A percentile compares a stretch with the other conserved stretches of the same genome.
Conservation (phyloP, 30 jellyfish, hydroid and myxozoan genomes). For the Cassiopea xamachana region DNA sequence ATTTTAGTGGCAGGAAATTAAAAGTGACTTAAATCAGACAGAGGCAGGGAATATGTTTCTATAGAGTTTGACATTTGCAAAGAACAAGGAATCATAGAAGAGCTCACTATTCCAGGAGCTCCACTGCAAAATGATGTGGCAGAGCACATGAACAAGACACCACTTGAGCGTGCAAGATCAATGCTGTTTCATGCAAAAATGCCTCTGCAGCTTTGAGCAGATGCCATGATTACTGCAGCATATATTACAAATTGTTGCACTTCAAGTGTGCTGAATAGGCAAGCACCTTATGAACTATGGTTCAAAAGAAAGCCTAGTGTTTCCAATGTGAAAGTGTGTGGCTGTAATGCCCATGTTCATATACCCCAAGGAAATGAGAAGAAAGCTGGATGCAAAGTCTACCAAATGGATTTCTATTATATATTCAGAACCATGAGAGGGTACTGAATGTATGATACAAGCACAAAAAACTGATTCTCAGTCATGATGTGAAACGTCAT, state of each 20-base stretch:
- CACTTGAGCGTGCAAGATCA: constrained; percentile 48
- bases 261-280: constrained; percentile 30
- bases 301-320: constrained; percentile 38
- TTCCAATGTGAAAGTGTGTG: constrained; percentile 45
- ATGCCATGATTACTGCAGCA: constrained; percentile 47
- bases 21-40: constrained; percentile 39
- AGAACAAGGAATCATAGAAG: constrained; percentile 46
- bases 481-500: constrained; percentile 42
- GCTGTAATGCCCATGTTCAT: constrained; percentile 59
- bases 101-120: constrained; percentile 51
- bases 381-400: constrained; percentile 45
- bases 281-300: constrained; percentile 49
- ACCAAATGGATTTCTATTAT: constrained; percentile 32
- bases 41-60: constrained; percentile 41
- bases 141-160: constrained; percentile 48
- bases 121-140: constrained; percentile 65
- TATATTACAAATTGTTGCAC: constrained; percentile 48
- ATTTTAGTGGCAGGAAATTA: constrained; percentile 14
- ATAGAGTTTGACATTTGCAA: constrained; percentile 49
- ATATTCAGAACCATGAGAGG: constrained; percentile 43
- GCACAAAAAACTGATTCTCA: constrained; percentile 21
- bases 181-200: constrained; percentile 49
- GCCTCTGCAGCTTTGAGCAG: constrained; percentile 51
- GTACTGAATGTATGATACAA: constrained; percentile 44
- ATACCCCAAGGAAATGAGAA: constrained; percentile 18